These are phyloP conservation scores for Columba guinea DNA, from an alignment of 2,797 vertebrate species.

Conservation along the genomic window DNA sequence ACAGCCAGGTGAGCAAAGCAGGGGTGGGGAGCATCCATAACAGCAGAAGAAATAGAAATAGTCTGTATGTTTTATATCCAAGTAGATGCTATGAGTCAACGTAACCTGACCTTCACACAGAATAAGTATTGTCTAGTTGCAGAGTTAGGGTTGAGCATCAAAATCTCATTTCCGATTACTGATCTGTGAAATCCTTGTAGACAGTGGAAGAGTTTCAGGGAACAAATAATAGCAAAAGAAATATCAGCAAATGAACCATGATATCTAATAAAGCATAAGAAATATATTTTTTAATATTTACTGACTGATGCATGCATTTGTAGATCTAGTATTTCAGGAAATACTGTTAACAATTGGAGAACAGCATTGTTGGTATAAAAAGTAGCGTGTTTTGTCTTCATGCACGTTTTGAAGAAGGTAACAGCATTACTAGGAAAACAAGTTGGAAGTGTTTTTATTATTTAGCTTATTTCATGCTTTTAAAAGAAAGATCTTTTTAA, in stretches of 20 bases:
- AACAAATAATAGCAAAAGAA: slow-evolving; percentile 45
- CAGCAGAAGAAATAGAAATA: neutral
- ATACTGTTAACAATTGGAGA: neutral
- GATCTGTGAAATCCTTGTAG: slow-evolving; percentile 58
- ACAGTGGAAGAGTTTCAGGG: neutral
- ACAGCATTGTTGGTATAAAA: neutral
- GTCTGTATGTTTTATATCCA: neutral
- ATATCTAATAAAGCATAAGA: neutral
- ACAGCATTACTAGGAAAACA: neutral
- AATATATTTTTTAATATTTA: neutral
- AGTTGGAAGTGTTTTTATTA: neutral
- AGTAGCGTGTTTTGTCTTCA: neutral
- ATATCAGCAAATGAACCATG: slow-evolving; percentile 34
- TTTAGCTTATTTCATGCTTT: neutral
- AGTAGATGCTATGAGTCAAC: neutral
- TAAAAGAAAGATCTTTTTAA: neutral
- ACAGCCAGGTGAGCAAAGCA: neutral
- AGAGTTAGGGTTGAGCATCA: slow-evolving; percentile 1
- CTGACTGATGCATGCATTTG: neutral
- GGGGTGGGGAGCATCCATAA: neutral
- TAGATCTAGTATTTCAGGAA: neutral
- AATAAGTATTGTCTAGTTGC: slow-evolving; percentile 3
- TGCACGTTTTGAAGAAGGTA: neutral
- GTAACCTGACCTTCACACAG: slow-evolving; percentile 53
- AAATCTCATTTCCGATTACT: slow-evolving; percentile 56